Evolutionary conservation across 2,888 invertebrate genomes (phyloP).

Genomic region (Deilephila elpenor): DNA sequence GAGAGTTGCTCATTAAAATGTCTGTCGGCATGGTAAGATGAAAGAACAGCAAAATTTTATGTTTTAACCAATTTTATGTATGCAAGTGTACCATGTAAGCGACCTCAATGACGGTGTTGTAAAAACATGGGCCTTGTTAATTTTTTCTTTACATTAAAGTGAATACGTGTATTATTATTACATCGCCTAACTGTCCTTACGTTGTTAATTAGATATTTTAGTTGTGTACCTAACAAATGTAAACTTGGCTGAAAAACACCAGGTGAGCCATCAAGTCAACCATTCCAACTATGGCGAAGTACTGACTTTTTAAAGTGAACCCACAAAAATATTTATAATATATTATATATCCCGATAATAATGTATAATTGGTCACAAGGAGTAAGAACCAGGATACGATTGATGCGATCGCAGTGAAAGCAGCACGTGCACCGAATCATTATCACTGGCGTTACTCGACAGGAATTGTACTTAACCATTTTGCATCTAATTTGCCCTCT

Average conservation of each 20-base stretch:
- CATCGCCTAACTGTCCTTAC: neutral
- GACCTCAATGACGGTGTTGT: conserved; percentile 67
- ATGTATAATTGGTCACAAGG: conserved; percentile 14
- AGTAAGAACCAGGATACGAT: conserved; percentile 61
- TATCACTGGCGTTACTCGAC: conserved; percentile 67
- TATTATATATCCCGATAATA: neutral
- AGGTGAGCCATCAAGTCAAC: neutral
- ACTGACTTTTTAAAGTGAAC: too few relatives aligned
- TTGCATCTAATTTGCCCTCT: conserved; percentile 76
- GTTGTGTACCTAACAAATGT: too few relatives aligned
- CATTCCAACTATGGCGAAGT: too few relatives aligned
- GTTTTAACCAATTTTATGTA: conserved; percentile 69
- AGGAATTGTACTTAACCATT: conserved; percentile 73
- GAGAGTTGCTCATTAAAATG: conserved; percentile 76
- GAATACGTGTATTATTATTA: neutral
- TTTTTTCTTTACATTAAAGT: conserved; percentile 28
- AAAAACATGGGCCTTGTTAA: conserved; percentile 44
- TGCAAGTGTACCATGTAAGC: conserved; percentile 60
- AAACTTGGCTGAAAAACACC: too few relatives aligned
- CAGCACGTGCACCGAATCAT: conserved; percentile 72
- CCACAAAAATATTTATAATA: too few relatives aligned
- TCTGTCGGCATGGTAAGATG: conserved; percentile 61
- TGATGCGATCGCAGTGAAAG: conserved; percentile 72
- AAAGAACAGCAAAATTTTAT: conserved; percentile 71
- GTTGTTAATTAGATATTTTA: neutral